phyloP scores from a whole-genome alignment of 64 coral and sea anemone genomes.

The Montipora foliosa region DNA sequence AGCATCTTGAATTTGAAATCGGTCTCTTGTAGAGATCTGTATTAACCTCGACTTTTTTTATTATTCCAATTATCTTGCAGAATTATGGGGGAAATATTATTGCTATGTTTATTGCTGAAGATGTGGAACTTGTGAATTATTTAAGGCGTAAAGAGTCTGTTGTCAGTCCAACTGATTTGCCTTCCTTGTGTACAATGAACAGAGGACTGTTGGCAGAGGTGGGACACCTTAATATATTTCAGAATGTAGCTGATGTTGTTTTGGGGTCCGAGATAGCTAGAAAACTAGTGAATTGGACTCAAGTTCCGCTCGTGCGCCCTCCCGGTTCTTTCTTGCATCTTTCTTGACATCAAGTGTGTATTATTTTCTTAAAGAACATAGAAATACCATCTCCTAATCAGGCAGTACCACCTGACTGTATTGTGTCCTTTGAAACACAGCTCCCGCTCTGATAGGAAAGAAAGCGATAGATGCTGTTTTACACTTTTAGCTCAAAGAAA shows the following conservation, averaged over 20 bases:
- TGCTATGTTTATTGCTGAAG: not conserved
- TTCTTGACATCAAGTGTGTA: not conserved
- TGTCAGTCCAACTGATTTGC: not conserved
- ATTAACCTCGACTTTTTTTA: not conserved
- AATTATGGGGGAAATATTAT: slow-evolving; percentile 37
- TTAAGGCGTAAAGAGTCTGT: slow-evolving; percentile 12
- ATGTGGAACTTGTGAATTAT: not conserved
- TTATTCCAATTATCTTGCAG: not conserved
- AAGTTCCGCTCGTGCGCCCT: not conserved
- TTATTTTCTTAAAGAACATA: not conserved
- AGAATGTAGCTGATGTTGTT: not conserved
- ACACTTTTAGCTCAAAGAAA: not conserved
- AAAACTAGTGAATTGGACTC: not conserved
- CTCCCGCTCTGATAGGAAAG: not conserved
- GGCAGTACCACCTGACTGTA: not conserved
- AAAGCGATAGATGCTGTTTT: not conserved
- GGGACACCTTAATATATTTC: not conserved
- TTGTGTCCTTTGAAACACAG: not conserved
- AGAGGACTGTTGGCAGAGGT: not conserved
- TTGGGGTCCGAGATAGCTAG: not conserved
- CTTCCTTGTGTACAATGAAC: slow-evolving; percentile 34
- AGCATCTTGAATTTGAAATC: too few species aligned
- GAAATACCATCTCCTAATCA: not conserved
- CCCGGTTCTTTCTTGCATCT: not conserved
- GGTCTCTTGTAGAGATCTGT: not conserved